Conservation (phyloP, 2,888 invertebrate genomes). For the Archips xylosteana region DNA sequence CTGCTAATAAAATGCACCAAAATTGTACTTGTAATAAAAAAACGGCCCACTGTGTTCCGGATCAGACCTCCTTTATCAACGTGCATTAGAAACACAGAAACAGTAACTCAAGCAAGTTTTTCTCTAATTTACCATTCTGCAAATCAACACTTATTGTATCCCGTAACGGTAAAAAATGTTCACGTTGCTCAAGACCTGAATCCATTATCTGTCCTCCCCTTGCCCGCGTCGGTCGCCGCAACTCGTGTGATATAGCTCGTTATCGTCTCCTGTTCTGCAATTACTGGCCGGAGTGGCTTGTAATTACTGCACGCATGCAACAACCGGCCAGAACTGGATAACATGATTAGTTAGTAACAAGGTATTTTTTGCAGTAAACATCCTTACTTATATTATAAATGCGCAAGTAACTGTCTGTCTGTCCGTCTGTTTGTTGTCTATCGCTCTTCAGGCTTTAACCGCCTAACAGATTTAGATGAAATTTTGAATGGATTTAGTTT, state of each 20-base stretch:
- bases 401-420: too few relatives aligned
- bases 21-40: too few relatives aligned
- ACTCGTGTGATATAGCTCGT: neutral
- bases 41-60: too few relatives aligned
- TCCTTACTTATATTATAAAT: too few relatives aligned
- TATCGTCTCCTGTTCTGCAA: conserved; percentile 2
- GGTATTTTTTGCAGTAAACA: too few relatives aligned
- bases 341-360: neutral
- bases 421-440: too few relatives aligned
- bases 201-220: neutral
- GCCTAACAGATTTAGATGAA: too few relatives aligned
- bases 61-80: neutral
- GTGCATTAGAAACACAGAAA: neutral
- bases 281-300: neutral
- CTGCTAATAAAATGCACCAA: neutral
- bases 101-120: neutral
- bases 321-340: neutral
- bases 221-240: neutral
- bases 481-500: too few relatives aligned
- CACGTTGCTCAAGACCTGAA: neutral
- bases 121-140: neutral
- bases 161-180: neutral
- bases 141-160: too few relatives aligned
- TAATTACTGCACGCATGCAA: conserved; percentile 1
- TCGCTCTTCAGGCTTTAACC: too few relatives aligned